phyloP scores from a whole-genome alignment of 2,888 invertebrate genomes.

The Eupithecia exiguata region DNA sequence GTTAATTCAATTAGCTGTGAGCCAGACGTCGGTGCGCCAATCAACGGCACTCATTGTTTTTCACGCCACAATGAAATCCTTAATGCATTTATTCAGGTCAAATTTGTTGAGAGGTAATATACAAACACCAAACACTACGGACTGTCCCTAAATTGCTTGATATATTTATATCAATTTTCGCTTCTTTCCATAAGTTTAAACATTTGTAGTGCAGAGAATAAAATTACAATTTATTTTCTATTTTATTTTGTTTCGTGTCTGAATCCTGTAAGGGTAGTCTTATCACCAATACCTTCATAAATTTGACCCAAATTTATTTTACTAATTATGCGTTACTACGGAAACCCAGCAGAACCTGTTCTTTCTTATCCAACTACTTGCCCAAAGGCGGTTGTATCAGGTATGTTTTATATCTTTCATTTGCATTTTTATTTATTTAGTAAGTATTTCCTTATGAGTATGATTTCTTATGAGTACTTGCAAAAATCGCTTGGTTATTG shows the following conservation, averaged over 20 bases:
- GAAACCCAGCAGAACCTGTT: constrained; percentile 14
- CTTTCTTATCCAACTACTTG: constrained; percentile 8
- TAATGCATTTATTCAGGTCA: constrained; percentile 45
- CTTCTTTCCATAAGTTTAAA: background rate
- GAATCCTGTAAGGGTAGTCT: constrained; percentile 1
- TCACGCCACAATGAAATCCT: constrained; percentile 62
- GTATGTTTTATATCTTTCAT: constrained; percentile 7
- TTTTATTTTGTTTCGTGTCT: background rate
- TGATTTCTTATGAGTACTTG: background rate
- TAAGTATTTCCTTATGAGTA: constrained; percentile 2
- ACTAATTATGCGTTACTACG: constrained; percentile 8
- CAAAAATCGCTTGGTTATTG: background rate
- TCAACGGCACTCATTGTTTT: constrained; percentile 73
- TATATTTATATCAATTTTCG: background rate
- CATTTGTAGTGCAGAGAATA: background rate
- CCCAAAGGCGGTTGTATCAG: constrained; percentile 4
- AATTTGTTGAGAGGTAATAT: constrained; percentile 33
- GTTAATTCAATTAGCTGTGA: constrained; percentile 77
- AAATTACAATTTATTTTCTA: background rate
- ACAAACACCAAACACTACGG: constrained; percentile 16
- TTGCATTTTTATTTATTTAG: constrained; percentile 2
- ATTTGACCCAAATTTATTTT: constrained; percentile 3
- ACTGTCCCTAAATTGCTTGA: background rate
- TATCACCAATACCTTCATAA: constrained; percentile 2
- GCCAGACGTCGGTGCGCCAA: constrained; percentile 60